phyloP scores from a whole-genome alignment of 2,113 vertebrate genomes.

The Climacteris rufus region DNA sequence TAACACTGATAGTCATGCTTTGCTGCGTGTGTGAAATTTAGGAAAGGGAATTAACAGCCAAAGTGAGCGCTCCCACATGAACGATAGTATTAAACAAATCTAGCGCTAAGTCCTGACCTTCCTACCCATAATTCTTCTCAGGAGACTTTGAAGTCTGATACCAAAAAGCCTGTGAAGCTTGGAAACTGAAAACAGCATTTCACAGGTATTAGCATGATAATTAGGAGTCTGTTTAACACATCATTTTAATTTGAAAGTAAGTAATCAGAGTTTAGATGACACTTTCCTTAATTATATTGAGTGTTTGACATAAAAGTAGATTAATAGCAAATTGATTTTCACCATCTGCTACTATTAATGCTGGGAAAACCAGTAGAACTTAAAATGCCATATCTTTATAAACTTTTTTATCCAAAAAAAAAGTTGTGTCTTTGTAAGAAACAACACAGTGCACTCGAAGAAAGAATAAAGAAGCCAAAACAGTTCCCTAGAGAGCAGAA shows the following conservation, averaged over 20 bases:
- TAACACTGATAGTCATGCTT: neutral
- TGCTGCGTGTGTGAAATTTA: neutral
- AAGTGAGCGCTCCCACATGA: neutral
- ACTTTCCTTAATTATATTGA: slow-evolving; percentile 57
- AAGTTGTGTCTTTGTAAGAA: neutral
- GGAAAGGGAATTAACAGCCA: slow-evolving; percentile 27
- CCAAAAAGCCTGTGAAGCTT: neutral
- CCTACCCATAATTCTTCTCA: slow-evolving; percentile 30
- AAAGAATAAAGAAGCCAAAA: neutral
- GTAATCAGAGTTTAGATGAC: slow-evolving; percentile 58
- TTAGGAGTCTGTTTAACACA: slow-evolving; percentile 29
- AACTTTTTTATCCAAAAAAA: neutral
- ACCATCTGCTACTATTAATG: slow-evolving; percentile 30
- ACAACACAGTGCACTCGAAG: neutral
- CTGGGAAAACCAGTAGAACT: neutral
- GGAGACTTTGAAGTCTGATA: slow-evolving; percentile 45
- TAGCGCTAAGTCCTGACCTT: slow-evolving; percentile 30
- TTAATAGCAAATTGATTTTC: slow-evolving; percentile 53
- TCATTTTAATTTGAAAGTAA: slow-evolving; percentile 52
- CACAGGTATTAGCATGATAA: slow-evolving; percentile 52
- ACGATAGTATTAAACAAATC: slow-evolving; percentile 44
- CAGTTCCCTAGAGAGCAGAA: neutral
- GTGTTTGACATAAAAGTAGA: slow-evolving; percentile 59
- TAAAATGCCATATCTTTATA: neutral
- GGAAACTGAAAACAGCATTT: slow-evolving; percentile 19